Conservation (phyloP, 2,888 invertebrate species). For the Drosophila cognata region DNA sequence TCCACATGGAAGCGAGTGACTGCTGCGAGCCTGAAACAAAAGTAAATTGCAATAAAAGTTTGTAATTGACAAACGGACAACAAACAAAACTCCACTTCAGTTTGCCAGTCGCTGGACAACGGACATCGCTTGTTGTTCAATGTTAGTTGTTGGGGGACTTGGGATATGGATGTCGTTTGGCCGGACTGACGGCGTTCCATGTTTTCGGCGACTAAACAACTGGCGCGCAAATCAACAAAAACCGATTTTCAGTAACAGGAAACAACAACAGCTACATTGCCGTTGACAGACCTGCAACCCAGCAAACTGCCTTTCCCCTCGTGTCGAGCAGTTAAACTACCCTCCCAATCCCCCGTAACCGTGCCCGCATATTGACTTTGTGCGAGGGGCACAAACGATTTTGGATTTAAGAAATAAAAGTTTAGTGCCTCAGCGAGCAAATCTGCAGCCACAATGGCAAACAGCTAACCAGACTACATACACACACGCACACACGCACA, state of each 20-base stretch:
- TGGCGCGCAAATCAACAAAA: slow-evolving; percentile 78
- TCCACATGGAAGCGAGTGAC: slow-evolving; percentile 44
- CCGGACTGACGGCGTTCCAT: slow-evolving; percentile 39
- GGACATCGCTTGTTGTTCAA: slow-evolving; percentile 15
- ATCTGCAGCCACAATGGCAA: slow-evolving; percentile 74
- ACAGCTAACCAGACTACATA: slow-evolving; percentile 60
- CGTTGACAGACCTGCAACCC: slow-evolving; percentile 64
- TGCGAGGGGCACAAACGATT: slow-evolving; percentile 75
- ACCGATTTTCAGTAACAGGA: slow-evolving; percentile 79
- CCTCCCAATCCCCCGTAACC: not conserved
- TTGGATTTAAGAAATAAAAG: slow-evolving; percentile 77
- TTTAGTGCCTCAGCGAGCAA: slow-evolving; percentile 79
- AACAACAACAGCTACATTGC: slow-evolving; percentile 52
- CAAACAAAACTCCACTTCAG: slow-evolving; percentile 73
- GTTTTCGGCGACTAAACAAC: slow-evolving; percentile 74
- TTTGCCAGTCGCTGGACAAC: slow-evolving; percentile 54
- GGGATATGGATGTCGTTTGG: slow-evolving; percentile 44
- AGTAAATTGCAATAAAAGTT: slow-evolving; percentile 82
- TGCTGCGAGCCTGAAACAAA: slow-evolving; percentile 73
- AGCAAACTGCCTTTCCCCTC: slow-evolving; percentile 4
- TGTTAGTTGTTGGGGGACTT: not conserved
- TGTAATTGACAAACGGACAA: slow-evolving; percentile 82
- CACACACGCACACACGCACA: slow-evolving; percentile 28
- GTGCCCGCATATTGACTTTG: slow-evolving; percentile 80
- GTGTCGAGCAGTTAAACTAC: not conserved